Percentiles rank a stretch among this genome's conserved stretches.
Conservation (phyloP, 2,113 vertebrate genomes). For the Campylorhamphus procurvoides region DNA sequence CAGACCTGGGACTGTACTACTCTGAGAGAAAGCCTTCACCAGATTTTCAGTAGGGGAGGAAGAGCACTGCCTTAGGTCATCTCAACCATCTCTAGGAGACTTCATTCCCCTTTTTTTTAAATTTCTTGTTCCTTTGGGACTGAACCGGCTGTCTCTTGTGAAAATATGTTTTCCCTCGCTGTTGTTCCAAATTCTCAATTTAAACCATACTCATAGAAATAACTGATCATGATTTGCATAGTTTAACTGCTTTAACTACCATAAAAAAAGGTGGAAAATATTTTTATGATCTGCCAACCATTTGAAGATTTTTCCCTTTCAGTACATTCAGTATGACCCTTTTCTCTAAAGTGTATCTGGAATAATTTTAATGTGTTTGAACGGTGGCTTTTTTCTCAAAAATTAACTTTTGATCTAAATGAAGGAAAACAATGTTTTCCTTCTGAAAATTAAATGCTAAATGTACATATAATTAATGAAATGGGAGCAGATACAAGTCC, state of each 20-base stretch:
- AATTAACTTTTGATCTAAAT: not conserved
- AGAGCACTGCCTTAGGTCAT: not conserved
- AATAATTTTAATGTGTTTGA: not conserved
- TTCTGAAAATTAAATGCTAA: not conserved
- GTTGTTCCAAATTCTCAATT: not conserved
- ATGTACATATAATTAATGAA: not conserved
- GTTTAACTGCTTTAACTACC: not conserved
- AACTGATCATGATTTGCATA: not conserved
- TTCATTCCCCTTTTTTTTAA: not conserved
- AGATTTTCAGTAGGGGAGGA: not conserved
- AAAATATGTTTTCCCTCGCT: not conserved
- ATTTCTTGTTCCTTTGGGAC: not conserved
- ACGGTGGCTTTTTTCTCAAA: not conserved
- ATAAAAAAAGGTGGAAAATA: not conserved
- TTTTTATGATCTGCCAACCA: not conserved
- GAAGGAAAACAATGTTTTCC: not conserved
- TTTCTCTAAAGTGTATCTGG: not conserved
- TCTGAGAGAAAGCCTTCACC: not conserved
- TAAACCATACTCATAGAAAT: not conserved
- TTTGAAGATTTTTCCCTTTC: not conserved
- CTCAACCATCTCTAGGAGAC: not conserved
- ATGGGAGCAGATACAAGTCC: not conserved
- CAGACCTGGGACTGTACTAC: not conserved
- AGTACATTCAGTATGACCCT: not conserved
- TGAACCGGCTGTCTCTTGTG: not conserved